Percentiles rank a stretch among this genome's conserved stretches.
phyloP scores from a whole-genome alignment of 2,113 vertebrate species.

The Actenoides lindsayi region DNA sequence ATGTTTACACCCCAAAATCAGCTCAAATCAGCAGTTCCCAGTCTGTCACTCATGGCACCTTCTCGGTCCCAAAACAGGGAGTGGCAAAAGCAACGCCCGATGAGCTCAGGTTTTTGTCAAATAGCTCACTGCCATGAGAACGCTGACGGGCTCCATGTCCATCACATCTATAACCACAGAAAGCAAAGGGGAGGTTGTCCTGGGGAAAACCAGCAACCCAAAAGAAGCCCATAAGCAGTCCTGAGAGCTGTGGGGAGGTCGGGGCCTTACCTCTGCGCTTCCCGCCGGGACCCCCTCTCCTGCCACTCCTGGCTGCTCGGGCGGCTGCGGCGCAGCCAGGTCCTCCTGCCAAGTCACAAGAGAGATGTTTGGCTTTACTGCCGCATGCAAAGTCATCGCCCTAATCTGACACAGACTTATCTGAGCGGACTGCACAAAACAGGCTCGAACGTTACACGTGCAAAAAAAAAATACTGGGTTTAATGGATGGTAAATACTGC shows the following conservation, averaged over 20 bases:
- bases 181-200: neutral
- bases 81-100: accelerated
- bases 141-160: accelerated
- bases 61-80: neutral
- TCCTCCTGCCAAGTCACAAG: conserved; percentile 70
- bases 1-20: neutral
- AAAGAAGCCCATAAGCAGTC: accelerated
- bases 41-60: neutral
- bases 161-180: neutral
- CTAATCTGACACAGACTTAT: neutral
- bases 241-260: accelerated
- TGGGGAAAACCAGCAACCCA: neutral
- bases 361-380: neutral
- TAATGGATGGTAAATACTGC: neutral
- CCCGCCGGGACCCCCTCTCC: conserved; percentile 33
- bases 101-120: neutral
- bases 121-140: neutral
- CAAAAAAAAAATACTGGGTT: neutral
- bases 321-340: neutral
- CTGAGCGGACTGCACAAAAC: accelerated
- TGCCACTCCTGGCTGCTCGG: neutral
- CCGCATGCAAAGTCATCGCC: neutral
- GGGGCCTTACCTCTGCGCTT: conserved; percentile 49
- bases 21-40: neutral
- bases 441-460: accelerated